These are phyloP conservation scores for Chiroxiphia lanceolata DNA, from an alignment of 2,797 vertebrate species.

Conservation along the genomic window DNA sequence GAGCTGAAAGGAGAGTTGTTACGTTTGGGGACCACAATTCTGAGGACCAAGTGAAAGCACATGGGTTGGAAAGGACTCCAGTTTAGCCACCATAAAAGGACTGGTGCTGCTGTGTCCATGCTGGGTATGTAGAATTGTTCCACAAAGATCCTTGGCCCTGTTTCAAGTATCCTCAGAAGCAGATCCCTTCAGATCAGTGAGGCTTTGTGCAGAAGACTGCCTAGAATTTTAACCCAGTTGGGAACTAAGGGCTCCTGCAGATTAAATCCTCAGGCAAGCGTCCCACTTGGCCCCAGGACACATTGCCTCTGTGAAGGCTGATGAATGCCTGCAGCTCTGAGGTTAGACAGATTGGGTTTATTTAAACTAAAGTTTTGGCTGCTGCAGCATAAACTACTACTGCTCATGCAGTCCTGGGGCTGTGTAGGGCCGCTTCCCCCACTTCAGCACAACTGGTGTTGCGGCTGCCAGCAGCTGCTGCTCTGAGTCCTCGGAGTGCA, in stretches of 20 bases:
- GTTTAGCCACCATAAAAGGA: not conserved
- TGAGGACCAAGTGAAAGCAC: not conserved
- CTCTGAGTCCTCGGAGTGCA: not conserved
- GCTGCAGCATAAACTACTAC: constrained; percentile 56
- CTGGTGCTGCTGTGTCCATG: not conserved
- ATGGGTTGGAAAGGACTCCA: not conserved
- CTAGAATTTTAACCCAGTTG: constrained; percentile 21
- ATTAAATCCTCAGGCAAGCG: constrained; percentile 34
- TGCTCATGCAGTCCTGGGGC: constrained; percentile 15
- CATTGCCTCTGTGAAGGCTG: constrained; percentile 28
- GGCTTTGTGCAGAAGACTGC: constrained; percentile 35
- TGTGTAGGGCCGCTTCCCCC: constrained; percentile 13
- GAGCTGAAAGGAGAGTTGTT: not conserved
- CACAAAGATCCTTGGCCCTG: not conserved
- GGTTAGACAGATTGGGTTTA: constrained; percentile 52
- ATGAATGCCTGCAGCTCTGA: constrained; percentile 49
- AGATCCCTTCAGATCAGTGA: not conserved
- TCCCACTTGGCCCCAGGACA: constrained; percentile 30
- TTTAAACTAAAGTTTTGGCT: constrained; percentile 61
- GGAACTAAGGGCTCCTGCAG: not conserved
- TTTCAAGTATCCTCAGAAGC: constrained; percentile 4
- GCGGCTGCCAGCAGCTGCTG: not conserved
- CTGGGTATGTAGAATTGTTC: not conserved
- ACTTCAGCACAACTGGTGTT: not conserved
- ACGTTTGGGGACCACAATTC: not conserved